phyloP scores from a whole-genome alignment of 2,888 invertebrate species.

The Tiliacea citrago region DNA sequence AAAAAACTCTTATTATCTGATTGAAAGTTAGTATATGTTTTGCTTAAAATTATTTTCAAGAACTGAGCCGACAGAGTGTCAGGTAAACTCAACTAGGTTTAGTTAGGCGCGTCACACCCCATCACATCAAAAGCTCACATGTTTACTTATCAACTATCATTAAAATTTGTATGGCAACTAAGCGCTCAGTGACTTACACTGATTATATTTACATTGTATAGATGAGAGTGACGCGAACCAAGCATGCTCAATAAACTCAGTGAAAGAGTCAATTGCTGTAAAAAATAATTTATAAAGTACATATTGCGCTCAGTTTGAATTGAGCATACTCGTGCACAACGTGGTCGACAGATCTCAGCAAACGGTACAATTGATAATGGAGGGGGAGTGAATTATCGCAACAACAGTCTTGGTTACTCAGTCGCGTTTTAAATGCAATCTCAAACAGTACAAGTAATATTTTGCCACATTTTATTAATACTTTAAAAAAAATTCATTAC shows the following conservation, averaged over 20 bases:
- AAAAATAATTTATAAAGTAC: constrained; percentile 58
- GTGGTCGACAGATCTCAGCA: constrained; percentile 46
- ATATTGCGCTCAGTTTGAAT: constrained; percentile 8
- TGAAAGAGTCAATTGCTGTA: constrained; percentile 40
- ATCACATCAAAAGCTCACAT: constrained; percentile 73
- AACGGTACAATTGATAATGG: constrained; percentile 54
- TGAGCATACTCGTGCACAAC: constrained; percentile 35
- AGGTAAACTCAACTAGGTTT: constrained; percentile 1
- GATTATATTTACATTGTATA: constrained; percentile 85
- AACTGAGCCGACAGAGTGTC: constrained; percentile 33
- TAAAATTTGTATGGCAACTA: constrained; percentile 90
- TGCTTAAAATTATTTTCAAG: constrained; percentile 27
- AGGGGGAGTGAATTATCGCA: constrained; percentile 79
- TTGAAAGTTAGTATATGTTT: constrained; percentile 11
- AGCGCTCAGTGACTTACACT: constrained; percentile 86
- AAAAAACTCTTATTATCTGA: constrained; percentile 9
- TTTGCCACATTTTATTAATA: constrained; percentile 87
- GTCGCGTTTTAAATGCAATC: constrained; percentile 84
- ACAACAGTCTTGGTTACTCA: constrained; percentile 84
- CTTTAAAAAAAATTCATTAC: constrained; percentile 80
- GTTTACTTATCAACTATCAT: constrained; percentile 86
- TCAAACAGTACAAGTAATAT: constrained; percentile 73
- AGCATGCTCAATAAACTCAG: constrained; percentile 38
- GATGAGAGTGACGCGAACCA: constrained; percentile 53
- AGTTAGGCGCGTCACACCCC: constrained; percentile 60